Conservation (phyloP, 2,797 vertebrate genomes). For the Rallus crepitans region DNA sequence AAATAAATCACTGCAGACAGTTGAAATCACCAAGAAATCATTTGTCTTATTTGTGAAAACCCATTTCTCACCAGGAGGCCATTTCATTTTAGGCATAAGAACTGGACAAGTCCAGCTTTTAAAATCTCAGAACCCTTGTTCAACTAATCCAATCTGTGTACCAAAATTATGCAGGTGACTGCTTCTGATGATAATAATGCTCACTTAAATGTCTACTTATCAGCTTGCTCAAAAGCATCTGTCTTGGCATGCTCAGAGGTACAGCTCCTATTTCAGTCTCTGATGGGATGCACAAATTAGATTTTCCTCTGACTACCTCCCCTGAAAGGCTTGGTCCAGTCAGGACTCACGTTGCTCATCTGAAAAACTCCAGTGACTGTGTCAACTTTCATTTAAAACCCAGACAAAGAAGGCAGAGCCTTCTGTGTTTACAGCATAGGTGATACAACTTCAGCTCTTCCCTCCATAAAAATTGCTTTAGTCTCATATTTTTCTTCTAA, state of each 20-base stretch:
- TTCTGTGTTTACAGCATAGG: background rate
- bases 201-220: background rate
- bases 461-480: background rate
- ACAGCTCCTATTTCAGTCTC: background rate
- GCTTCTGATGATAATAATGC: background rate
- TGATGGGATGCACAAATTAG: background rate
- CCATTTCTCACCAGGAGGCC: background rate
- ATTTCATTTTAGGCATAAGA: background rate
- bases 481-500: background rate
- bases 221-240: background rate
- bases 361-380: rapidly evolving
- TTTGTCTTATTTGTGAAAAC: background rate
- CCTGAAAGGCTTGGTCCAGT: background rate
- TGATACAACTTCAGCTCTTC: background rate
- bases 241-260: background rate
- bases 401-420: background rate
- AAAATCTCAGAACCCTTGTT: background rate
- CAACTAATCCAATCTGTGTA: background rate
- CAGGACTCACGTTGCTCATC: background rate
- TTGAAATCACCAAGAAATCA: background rate
- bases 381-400: background rate
- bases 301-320: background rate
- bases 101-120: background rate
- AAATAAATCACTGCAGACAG: background rate
- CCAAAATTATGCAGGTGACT: background rate